A percentile compares a stretch with the other conserved stretches of the same genome.
phyloP scores from a whole-genome alignment of 2,113 vertebrate species.

The Sphaerodactylus townsendi region DNA sequence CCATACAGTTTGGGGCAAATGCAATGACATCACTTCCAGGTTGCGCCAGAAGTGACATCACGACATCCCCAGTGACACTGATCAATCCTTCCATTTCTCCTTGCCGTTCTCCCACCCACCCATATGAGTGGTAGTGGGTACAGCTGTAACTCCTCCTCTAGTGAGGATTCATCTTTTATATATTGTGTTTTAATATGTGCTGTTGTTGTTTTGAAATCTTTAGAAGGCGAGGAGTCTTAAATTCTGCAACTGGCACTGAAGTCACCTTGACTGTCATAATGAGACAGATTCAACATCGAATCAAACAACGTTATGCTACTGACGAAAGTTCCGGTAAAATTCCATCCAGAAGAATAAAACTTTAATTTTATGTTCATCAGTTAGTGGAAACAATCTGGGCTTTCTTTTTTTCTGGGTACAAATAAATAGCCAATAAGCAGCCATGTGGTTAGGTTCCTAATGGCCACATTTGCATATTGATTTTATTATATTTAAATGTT shows the following conservation, averaged over 20 bases:
- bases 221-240: background rate
- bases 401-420: background rate
- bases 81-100: too few relatives aligned
- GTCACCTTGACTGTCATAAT: background rate
- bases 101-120: too few relatives aligned
- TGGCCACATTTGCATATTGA: slow-evolving; percentile 8
- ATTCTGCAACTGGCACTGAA: background rate
- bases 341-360: background rate
- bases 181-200: too few relatives aligned
- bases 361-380: background rate
- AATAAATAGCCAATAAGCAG: background rate
- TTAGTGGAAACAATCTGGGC: background rate
- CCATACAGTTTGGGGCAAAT: too few relatives aligned
- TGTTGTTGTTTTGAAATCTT: background rate
- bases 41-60: too few relatives aligned
- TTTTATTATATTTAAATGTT: slow-evolving; percentile 22
- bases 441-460: background rate
- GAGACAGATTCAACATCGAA: background rate
- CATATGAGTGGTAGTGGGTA: too few relatives aligned
- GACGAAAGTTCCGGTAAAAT: background rate
- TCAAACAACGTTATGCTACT: background rate
- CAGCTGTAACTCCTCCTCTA: too few relatives aligned
- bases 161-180: background rate
- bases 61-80: too few relatives aligned
- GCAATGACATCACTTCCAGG: too few relatives aligned